These are phyloP conservation scores for Condylostylus longicornis DNA, from an alignment of 1,140 invertebrate species.

Conservation along the genomic window DNA sequence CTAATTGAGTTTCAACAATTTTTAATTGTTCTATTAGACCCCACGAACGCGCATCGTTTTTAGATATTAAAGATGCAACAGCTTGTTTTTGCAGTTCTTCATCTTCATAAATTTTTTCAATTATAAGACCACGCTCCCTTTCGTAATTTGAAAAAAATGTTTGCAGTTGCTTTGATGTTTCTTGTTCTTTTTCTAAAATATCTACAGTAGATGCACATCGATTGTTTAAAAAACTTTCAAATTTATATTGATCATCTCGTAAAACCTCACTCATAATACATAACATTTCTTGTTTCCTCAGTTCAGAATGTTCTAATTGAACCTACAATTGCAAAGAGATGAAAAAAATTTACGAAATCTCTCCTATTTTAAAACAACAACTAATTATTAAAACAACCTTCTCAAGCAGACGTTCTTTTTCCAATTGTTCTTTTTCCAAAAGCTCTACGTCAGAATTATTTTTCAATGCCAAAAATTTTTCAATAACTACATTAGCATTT, in stretches of 20 bases:
- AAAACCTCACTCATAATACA: conserved; percentile 50
- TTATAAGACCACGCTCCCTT: conserved; percentile 39
- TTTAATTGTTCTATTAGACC: conserved; percentile 62
- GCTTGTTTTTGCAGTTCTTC: conserved; percentile 57
- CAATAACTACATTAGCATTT: conserved; percentile 46
- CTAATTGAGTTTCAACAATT: conserved; percentile 59
- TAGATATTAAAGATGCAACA: conserved; percentile 53
- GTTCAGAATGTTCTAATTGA: conserved; percentile 10
- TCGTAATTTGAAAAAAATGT: conserved; percentile 45
- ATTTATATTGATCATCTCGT: conserved; percentile 38
- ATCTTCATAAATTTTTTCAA: conserved; percentile 44
- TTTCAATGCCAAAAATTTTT: conserved; percentile 43
- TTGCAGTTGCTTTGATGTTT: conserved; percentile 40
- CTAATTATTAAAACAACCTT: conserved; percentile 6
- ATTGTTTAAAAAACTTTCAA: conserved; percentile 19
- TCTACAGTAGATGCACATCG: conserved; percentile 18
- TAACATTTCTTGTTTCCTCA: conserved; percentile 36
- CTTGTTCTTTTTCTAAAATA: conserved; percentile 36
- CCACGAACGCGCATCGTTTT: conserved; percentile 57
- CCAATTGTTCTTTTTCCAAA: conserved; percentile 45
- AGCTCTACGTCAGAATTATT: conserved; percentile 41
- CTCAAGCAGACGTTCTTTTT: conserved; percentile 43
- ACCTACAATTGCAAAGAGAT: neutral
- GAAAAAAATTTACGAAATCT: neutral
- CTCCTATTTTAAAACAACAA: neutral